phyloP scores from a whole-genome alignment of 1,140 invertebrate species.

The Bombus turneri region DNA sequence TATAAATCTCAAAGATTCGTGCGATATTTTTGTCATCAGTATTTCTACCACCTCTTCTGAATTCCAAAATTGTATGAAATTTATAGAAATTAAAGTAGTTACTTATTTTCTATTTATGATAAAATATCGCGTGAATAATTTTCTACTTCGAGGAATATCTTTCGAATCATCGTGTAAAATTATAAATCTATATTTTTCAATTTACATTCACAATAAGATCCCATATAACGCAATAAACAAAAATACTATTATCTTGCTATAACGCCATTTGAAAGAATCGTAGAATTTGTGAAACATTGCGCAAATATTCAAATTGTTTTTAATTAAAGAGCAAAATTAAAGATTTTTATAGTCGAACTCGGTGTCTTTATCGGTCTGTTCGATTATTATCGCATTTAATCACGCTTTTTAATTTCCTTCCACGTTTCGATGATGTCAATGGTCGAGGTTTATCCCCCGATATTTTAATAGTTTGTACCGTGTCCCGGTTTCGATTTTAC shows the following conservation, averaged over 20 bases:
- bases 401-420: conserved; percentile 17
- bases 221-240: no score
- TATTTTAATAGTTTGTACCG: conserved; percentile 18
- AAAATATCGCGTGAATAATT: neutral
- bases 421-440: neutral
- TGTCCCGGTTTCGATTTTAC: conserved; percentile 8
- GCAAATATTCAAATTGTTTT: neutral
- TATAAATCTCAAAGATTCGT: no score
- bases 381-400: neutral
- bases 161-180: neutral
- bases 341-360: neutral
- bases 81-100: no score
- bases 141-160: neutral
- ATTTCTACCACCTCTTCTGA: no score
- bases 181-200: neutral
- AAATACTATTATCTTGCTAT: no score
- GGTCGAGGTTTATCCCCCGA: conserved; percentile 9
- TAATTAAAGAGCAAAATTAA: neutral
- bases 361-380: neutral
- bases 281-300: neutral
- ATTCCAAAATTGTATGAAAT: no score
- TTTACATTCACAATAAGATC: no score
- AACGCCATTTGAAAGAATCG: no score
- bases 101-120: no score
- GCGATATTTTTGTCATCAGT: no score